A percentile compares a stretch with the other conserved stretches of the same genome.
These are phyloP conservation scores for Litoditis marina DNA, from an alignment of 2,888 invertebrate genomes.

Conservation along the genomic window DNA sequence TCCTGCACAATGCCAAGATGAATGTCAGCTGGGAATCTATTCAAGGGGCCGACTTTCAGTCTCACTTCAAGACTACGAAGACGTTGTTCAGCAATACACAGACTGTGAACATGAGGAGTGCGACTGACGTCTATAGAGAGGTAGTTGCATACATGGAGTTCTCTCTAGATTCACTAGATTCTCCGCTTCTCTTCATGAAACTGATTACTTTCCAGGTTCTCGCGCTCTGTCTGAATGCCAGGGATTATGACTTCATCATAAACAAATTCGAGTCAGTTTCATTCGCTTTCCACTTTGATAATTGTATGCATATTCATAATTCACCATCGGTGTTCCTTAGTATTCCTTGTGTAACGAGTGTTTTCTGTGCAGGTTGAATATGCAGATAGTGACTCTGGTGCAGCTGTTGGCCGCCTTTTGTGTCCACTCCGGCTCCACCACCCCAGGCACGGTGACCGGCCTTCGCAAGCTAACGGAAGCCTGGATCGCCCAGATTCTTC, in stretches of 20 bases:
- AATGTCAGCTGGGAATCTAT: not conserved
- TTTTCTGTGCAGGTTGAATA: not conserved
- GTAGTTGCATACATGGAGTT: too few species aligned
- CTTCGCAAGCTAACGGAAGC: not conserved
- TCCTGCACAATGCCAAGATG: not conserved
- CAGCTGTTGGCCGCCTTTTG: constrained; percentile 15
- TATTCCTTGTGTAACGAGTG: not conserved
- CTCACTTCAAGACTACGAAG: not conserved
- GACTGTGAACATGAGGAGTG: not conserved
- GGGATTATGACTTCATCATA: constrained; percentile 18
- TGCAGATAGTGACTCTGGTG: constrained; percentile 2
- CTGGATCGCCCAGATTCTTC: not conserved
- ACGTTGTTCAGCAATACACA: not conserved
- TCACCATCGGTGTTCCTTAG: not conserved
- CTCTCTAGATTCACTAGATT: too few species aligned
- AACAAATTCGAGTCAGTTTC: constrained; percentile 15
- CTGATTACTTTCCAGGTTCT: constrained; percentile 18
- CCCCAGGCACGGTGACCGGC: not conserved
- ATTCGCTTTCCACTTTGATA: not conserved
- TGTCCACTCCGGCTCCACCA: not conserved
- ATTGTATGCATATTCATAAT: not conserved
- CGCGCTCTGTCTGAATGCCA: constrained; percentile 18
- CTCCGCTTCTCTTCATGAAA: too few species aligned
- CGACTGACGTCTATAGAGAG: not conserved
- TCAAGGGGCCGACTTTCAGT: not conserved